Percentiles rank a stretch among this genome's conserved stretches.
Evolutionary conservation across 2,888 invertebrate genomes (phyloP).

Genomic region (Leucophenga montana): DNA sequence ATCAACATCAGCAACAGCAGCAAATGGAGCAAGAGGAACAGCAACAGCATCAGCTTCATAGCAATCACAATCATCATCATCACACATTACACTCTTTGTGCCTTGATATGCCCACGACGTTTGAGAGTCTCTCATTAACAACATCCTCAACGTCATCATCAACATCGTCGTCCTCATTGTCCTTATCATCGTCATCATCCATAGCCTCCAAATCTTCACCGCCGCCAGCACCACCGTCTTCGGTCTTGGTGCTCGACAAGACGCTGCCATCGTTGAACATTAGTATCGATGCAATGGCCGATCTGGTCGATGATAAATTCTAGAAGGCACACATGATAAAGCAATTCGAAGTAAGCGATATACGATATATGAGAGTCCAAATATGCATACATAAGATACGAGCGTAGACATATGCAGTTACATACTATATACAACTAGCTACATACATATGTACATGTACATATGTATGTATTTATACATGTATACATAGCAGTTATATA

Average conservation of each 20-base stretch:
- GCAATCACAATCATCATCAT: conserved; percentile 23
- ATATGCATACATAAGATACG: neutral
- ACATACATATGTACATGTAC: neutral
- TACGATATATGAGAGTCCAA: no score
- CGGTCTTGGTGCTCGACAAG: conserved; percentile 70
- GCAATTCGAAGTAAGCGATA: no score
- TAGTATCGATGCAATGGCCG: conserved; percentile 69
- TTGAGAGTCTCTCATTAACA: conserved; percentile 50
- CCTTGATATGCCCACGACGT: conserved; percentile 55
- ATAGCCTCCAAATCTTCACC: conserved; percentile 47
- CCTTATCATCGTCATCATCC: conserved; percentile 53
- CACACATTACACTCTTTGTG: conserved; percentile 52
- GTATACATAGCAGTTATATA: no score
- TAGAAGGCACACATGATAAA: neutral
- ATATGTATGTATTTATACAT: no score
- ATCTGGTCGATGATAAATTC: conserved; percentile 67
- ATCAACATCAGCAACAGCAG: conserved; percentile 18
- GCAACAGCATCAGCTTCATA: conserved; percentile 27
- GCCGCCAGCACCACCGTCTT: conserved; percentile 37
- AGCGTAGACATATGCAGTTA: neutral
- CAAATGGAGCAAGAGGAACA: conserved; percentile 14
- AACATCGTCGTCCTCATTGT: conserved; percentile 62
- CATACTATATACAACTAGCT: neutral
- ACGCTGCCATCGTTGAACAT: conserved; percentile 68
- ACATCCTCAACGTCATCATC: conserved; percentile 26